phyloP scores from a whole-genome alignment of 2,888 invertebrate species.

The Drosophila dives region DNA sequence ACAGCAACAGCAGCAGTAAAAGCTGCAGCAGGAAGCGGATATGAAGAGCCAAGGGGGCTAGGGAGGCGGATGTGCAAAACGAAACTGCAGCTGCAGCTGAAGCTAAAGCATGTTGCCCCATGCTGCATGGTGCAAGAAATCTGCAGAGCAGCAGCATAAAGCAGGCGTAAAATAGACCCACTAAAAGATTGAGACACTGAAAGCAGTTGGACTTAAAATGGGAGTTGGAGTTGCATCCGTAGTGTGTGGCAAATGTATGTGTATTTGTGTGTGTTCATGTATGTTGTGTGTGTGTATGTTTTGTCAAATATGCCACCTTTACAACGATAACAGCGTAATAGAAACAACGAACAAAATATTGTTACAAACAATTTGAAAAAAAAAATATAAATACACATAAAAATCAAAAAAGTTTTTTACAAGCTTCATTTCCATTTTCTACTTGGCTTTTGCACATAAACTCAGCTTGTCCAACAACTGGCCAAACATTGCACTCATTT shows the following conservation, averaged over 20 bases:
- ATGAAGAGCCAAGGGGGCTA: slow-evolving; percentile 15
- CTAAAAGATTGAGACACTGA: slow-evolving; percentile 56
- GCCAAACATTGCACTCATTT: slow-evolving; percentile 39
- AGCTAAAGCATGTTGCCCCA: slow-evolving; percentile 17
- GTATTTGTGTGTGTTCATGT: slow-evolving; percentile 3
- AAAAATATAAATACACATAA: slow-evolving; percentile 25
- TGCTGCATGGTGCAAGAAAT: slow-evolving; percentile 43
- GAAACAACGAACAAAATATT: slow-evolving; percentile 57
- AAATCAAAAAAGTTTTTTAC: slow-evolving; percentile 44
- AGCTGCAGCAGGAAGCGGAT: slow-evolving; percentile 53
- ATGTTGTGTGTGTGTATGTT: slow-evolving; percentile 3
- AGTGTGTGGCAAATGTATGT: slow-evolving; percentile 20
- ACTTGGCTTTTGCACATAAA: slow-evolving; percentile 24
- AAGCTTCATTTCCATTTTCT: slow-evolving; percentile 17
- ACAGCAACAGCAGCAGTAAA: slow-evolving; percentile 24
- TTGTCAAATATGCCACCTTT: slow-evolving; percentile 66
- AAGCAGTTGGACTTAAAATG: slow-evolving; percentile 11
- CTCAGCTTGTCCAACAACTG: slow-evolving; percentile 31
- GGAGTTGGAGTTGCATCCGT: slow-evolving; percentile 1
- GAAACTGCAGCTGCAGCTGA: slow-evolving; percentile 41
- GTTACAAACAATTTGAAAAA: slow-evolving; percentile 54
- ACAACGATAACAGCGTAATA: slow-evolving; percentile 64
- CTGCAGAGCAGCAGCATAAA: slow-evolving; percentile 30
- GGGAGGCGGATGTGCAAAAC: slow-evolving; percentile 15
- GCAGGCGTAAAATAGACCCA: slow-evolving; percentile 48